Conservation (phyloP, 2,797 vertebrate species). For the Pitangus sulphuratus region DNA sequence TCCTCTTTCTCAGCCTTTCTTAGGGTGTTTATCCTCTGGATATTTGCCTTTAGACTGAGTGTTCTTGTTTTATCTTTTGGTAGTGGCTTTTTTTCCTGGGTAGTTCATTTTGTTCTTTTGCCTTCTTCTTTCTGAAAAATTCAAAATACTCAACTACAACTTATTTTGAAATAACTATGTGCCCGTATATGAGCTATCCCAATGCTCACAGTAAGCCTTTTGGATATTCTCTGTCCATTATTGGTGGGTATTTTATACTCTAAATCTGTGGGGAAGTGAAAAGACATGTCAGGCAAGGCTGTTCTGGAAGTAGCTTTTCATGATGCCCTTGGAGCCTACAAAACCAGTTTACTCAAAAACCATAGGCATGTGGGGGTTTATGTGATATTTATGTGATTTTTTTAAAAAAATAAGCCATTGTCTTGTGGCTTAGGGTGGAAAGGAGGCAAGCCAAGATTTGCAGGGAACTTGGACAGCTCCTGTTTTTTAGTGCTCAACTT, state of each 20-base stretch:
- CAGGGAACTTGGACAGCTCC: background rate
- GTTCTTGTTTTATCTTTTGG: background rate
- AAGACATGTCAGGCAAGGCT: background rate
- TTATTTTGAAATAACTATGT: background rate
- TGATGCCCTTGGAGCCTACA: background rate
- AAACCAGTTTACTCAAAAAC: background rate
- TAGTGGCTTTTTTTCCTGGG: background rate
- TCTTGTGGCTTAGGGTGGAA: background rate
- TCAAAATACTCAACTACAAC: background rate
- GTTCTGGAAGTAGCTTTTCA: background rate
- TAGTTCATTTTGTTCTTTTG: background rate
- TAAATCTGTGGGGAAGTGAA: background rate
- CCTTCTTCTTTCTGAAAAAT: conserved; percentile 1
- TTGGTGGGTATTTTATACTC: background rate
- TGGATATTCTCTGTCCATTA: background rate
- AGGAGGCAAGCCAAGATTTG: background rate
- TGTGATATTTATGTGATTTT: background rate
- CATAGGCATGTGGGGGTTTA: background rate
- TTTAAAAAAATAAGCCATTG: background rate
- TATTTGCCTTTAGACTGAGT: background rate
- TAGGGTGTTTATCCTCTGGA: background rate
- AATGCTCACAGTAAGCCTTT: background rate
- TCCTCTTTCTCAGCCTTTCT: background rate
- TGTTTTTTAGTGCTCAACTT: background rate
- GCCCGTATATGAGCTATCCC: background rate